These are phyloP conservation scores for Heteronetta atricapilla DNA, from an alignment of 2,113 vertebrate genomes.

Conservation along the genomic window DNA sequence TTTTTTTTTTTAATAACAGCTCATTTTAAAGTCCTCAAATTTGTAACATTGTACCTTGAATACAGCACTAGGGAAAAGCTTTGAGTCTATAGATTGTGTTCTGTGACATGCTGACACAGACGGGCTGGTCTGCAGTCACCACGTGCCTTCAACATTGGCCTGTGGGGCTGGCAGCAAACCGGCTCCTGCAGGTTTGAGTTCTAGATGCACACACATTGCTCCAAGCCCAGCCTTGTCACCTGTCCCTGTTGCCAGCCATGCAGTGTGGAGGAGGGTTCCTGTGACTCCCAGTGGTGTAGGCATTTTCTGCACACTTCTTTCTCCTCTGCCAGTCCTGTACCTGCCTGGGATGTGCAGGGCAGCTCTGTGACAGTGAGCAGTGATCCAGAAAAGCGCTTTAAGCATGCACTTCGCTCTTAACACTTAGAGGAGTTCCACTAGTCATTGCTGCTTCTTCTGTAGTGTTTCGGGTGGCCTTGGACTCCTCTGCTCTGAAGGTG, in stretches of 20 bases:
- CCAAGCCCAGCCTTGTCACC: neutral
- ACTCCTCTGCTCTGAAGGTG: neutral
- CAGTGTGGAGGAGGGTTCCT: neutral
- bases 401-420: neutral
- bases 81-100: neutral
- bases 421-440: neutral
- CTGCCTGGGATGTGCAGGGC: neutral
- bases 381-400: neutral
- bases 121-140: neutral
- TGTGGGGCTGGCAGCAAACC: slow-evolving; percentile 1
- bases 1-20: neutral
- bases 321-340: neutral
- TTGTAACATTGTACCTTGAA: neutral
- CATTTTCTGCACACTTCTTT: neutral
- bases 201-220: neutral
- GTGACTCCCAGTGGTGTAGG: neutral
- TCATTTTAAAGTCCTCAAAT: neutral
- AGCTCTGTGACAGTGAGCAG: neutral
- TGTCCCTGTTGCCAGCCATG: neutral
- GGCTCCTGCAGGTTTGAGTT: neutral
- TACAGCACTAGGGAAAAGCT: neutral
- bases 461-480: neutral
- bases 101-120: neutral
- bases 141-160: neutral
- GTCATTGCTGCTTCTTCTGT: neutral